Evolutionary conservation across 2,888 invertebrate genomes (phyloP).

Genomic region (Balanococcus diminutus): DNA sequence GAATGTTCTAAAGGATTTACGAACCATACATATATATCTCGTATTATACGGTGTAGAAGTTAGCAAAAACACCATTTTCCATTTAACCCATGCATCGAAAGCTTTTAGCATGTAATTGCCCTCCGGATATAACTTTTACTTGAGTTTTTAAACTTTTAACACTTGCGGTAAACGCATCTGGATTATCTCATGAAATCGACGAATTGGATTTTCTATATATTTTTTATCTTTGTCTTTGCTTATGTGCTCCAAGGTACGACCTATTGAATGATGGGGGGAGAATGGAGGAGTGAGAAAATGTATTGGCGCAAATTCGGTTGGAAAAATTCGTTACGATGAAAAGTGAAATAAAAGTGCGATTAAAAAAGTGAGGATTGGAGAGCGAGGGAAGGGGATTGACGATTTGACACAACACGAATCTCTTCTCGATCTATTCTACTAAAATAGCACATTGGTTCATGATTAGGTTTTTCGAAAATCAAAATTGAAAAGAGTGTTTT

Average conservation of each 20-base stretch:
- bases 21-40: not conserved
- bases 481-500: too few species aligned
- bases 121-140: constrained; percentile 53
- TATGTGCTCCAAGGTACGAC: not conserved
- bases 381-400: too few species aligned
- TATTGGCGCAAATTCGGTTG: too few species aligned
- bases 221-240: not conserved
- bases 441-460: too few species aligned
- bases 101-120: constrained; percentile 54
- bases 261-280: not conserved
- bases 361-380: too few species aligned
- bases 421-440: too few species aligned
- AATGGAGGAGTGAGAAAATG: not conserved
- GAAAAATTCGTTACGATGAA: not conserved
- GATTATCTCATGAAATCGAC: constrained; percentile 51
- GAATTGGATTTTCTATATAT: not conserved
- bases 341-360: too few species aligned
- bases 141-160: constrained; percentile 53
- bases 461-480: too few species aligned
- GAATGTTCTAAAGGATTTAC: constrained; percentile 10
- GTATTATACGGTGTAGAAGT: constrained; percentile 33
- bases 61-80: constrained; percentile 49
- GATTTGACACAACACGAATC: too few species aligned
- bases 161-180: constrained; percentile 55
- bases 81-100: constrained; percentile 55